Base-by-base conservation (phyloP, 2,888 invertebrate genomes). In the Salticus scenicus region DNA sequence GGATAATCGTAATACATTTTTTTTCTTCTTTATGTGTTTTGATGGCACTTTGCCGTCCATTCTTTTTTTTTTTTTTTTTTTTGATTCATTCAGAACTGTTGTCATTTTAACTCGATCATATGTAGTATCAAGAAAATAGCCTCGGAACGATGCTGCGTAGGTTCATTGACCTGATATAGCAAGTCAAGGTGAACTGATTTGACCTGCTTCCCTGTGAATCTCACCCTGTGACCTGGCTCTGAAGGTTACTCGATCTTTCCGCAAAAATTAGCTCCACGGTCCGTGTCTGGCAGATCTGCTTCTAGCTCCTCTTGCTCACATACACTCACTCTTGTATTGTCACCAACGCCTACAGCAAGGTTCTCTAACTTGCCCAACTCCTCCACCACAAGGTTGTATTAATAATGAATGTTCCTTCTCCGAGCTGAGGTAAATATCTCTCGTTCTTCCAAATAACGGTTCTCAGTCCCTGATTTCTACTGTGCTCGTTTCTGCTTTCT, bases 131-230 rank as follows among this genome's bases (percentile, higher is more conserved):
- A 75, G 81, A 82, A 82, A 82, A 75, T 82, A 70, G 81, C 73
- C 63, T 27, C 70, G 72, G 73, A 80, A 80, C 80, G 75, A 82
- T 71, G 75, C 74, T 57, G 67, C 69, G 30, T 63, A 70, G 70
- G 81, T 82, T 82, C 81, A 70, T 70, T 71, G 81, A 82, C 81
- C 81, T 63, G 81, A 24, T 66, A 64, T 80, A 73, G 72, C 80
- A 80, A 80, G 72, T 82, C 81, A 82, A 75, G 75, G 81, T 75
- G 81, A 82, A 82, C 81, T 82, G 81, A 82, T 70, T 63, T 82
- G 81, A 82, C 81, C 81, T 70, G 81, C 75, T 75, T 82, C 81
- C 74, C 67, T 37, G 81, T 75, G 57, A 82, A 75, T 82, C 75
- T 82, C 81, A 75, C 81, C 70, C 70, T 82, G 70, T 82, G 63